Base-by-base conservation (phyloP, 1,140 invertebrate species). In the Cataglyphis hispanica region DNA sequence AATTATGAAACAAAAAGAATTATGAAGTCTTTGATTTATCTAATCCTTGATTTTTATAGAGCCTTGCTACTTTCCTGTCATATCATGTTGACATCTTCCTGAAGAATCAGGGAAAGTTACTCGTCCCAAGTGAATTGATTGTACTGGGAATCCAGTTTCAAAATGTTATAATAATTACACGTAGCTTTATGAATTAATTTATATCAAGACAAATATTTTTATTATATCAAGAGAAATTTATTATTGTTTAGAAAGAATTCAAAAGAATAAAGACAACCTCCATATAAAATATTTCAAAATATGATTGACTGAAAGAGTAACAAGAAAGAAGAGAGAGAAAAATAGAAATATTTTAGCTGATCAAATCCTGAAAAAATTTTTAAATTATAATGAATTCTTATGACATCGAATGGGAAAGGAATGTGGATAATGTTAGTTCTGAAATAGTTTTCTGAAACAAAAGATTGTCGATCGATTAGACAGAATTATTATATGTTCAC, bases 41-140 rank as follows among this genome's bases (percentile, higher is more conserved):
- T 50, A 37, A 3, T 31, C 60, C 56, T 72, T 3, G 31, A 31
- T 31, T 31, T 81, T 58, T 46, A 89, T 88, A 93, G 91, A 58
- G 81, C 88, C 91, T 11, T 90, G 91, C 74, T 93, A 91, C 58
- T 88, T 84, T 83, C 80, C 87, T 11, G 64, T 64, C n/a, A 56
- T 87, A 40, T 66, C 87, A 69, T 22, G n/a, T 58, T 91, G 88
- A 60, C 69, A 69, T 72, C 58, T 34, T 53, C 50, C 50, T 53
- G 46, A 72, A 46, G 46, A 58, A 10, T 50, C 63, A 25, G 70
- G 60, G 50, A 81, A 87, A 76, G 1, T n/a, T 37, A 43, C 50
- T 22, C 90, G 86, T 85, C 64, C 89, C 13, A 90, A 90, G 58
- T 91, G 84, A 66, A 66, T 91, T 69, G 88, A 92, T 85, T 85